phyloP scores from a whole-genome alignment of 1,140 invertebrate genomes.

The Vanessa atalanta region DNA sequence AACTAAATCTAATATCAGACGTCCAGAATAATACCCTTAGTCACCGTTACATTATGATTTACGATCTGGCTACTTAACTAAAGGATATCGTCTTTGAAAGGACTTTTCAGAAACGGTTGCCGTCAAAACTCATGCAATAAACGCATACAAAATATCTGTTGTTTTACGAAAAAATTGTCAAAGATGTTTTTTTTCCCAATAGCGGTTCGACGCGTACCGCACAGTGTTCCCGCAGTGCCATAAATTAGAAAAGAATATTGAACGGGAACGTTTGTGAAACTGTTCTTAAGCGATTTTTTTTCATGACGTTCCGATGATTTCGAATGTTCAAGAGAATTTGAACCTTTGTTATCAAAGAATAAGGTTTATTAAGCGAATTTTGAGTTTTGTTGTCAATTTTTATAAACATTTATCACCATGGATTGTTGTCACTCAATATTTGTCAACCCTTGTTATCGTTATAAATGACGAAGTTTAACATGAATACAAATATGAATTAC shows the following conservation, averaged over 20 bases:
- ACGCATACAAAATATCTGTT: constrained; percentile 48
- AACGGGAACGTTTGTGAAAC: constrained; percentile 74
- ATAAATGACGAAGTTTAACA: not conserved
- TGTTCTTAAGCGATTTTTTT: constrained; percentile 60
- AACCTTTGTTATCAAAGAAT: not conserved
- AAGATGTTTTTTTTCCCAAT: constrained; percentile 49
- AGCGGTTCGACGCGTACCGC: constrained; percentile 51
- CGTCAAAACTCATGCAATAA: constrained; percentile 68
- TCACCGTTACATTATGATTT: constrained; percentile 51
- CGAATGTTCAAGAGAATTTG: not conserved
- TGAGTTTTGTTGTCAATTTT: not conserved
- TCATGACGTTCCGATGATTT: not conserved
- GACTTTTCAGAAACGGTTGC: constrained; percentile 65
- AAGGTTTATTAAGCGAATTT: not conserved
- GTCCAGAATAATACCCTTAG: not conserved
- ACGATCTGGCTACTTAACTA: constrained; percentile 62
- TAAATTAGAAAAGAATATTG: constrained; percentile 65
- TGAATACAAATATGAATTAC: not conserved
- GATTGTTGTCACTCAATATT: constrained; percentile 2
- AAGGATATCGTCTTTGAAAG: constrained; percentile 52
- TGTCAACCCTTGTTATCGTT: not conserved
- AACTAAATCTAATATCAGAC: too few relatives aligned
- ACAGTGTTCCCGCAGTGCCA: constrained; percentile 61
- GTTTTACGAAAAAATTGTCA: constrained; percentile 63
- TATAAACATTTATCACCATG: not conserved